These are phyloP conservation scores for Coreoperca whiteheadi DNA, from an alignment of 2,113 vertebrate genomes.

Conservation along the genomic window DNA sequence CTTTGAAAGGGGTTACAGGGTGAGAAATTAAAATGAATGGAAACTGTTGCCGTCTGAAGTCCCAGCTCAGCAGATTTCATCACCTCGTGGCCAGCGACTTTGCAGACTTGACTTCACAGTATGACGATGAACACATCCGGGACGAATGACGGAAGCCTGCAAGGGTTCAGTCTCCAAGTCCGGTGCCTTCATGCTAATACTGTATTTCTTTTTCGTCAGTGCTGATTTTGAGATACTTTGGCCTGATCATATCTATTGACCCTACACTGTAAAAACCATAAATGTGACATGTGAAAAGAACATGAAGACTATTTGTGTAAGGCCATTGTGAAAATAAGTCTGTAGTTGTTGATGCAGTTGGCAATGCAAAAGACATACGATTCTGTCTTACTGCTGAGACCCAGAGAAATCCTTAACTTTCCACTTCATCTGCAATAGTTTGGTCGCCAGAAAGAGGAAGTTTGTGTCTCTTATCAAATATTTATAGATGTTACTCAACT, in stretches of 20 bases:
- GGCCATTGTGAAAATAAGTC: background rate
- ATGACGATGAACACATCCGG: no score
- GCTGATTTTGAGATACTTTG: background rate
- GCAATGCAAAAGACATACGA: background rate
- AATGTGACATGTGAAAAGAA: background rate
- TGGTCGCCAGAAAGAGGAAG: background rate
- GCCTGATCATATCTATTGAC: background rate
- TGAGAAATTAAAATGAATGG: background rate
- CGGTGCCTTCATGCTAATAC: background rate
- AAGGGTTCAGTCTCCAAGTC: background rate
- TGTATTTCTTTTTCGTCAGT: background rate
- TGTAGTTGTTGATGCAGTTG: background rate
- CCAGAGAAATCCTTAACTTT: constrained; percentile 23
- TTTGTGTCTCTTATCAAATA: constrained; percentile 70
- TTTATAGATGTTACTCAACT: constrained; percentile 66
- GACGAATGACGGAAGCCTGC: background rate
- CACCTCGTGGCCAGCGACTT: background rate
- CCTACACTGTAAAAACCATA: background rate
- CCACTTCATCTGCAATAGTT: constrained; percentile 6
- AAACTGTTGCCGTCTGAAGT: background rate
- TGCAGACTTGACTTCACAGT: background rate
- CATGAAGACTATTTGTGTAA: background rate
- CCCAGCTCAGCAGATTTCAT: no score
- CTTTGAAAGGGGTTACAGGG: background rate
- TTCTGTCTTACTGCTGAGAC: background rate